These are phyloP conservation scores for Alviniconcha marisindica DNA, from an alignment of 1,140 invertebrate species.

Conservation along the genomic window DNA sequence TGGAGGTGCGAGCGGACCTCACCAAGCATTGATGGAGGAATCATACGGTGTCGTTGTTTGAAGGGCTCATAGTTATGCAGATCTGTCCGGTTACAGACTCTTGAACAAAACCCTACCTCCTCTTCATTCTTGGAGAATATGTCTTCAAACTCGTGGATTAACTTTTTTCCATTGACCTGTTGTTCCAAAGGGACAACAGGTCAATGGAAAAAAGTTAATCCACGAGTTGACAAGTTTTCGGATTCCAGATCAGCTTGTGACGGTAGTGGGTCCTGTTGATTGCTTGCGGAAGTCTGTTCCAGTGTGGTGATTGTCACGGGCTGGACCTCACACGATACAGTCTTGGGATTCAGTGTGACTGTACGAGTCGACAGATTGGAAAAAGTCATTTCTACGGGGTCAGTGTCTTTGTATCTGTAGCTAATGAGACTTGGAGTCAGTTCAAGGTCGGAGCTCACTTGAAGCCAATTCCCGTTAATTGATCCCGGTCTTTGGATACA, in stretches of 20 bases:
- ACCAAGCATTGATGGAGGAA: constrained; percentile 22
- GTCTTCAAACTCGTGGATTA: not conserved
- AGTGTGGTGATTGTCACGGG: constrained; percentile 4
- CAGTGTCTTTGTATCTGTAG: not conserved
- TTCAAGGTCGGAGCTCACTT: constrained; percentile 30
- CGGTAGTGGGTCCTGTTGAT: not conserved
- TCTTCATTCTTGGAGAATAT: constrained; percentile 6
- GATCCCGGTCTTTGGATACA: too few species aligned
- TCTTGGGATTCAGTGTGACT: constrained; percentile 19
- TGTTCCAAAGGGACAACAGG: not conserved
- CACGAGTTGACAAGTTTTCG: too few species aligned
- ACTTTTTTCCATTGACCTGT: not conserved
- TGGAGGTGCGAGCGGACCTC: constrained; percentile 24
- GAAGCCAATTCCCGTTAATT: too few species aligned
- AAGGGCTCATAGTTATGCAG: not conserved
- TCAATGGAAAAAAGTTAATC: too few species aligned
- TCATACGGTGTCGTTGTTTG: constrained; percentile 1
- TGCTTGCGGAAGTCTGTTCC: too few species aligned
- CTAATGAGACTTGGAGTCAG: constrained; percentile 15
- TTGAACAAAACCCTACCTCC: not conserved
- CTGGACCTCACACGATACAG: constrained; percentile 22
- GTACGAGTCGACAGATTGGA: constrained; percentile 15
- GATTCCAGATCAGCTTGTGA: not conserved
- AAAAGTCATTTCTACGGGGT: not conserved
- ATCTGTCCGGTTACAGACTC: not conserved